These are phyloP conservation scores for Imbricaverruca yamaguchii DNA, from an alignment of 2,888 invertebrate species.

Conservation along the genomic window DNA sequence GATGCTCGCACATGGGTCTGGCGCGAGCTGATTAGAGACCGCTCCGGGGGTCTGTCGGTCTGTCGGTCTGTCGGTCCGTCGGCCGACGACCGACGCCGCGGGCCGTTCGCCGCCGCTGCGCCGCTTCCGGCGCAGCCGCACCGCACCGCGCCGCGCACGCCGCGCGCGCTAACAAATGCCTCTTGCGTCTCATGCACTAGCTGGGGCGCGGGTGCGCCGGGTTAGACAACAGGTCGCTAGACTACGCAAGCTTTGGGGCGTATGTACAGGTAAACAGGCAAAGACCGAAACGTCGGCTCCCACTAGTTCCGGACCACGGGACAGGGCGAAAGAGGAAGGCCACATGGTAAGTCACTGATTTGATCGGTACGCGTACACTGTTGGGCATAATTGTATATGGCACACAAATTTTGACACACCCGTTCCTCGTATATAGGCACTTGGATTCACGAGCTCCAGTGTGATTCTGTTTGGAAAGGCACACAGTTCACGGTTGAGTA, in stretches of 20 bases:
- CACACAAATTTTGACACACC: constrained; percentile 17
- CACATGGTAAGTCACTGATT: background rate
- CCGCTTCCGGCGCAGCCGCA: background rate
- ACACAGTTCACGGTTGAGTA: background rate
- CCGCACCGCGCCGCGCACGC: background rate
- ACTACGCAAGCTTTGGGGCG: too few relatives aligned
- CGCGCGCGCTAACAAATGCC: background rate
- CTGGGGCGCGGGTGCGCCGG: too few relatives aligned
- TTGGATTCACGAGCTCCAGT: constrained; percentile 11
- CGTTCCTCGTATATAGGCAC: constrained; percentile 21
- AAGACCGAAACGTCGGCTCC: too few relatives aligned
- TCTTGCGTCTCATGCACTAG: background rate
- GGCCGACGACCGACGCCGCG: background rate
- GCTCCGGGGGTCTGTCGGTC: background rate
- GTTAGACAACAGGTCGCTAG: background rate
- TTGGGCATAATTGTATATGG: background rate
- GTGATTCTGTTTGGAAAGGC: background rate
- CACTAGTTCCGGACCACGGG: background rate
- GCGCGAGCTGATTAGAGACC: constrained; percentile 4
- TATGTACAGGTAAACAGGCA: background rate
- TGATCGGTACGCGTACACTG: background rate
- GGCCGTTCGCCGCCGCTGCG: background rate
- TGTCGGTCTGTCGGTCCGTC: background rate
- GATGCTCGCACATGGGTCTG: background rate
- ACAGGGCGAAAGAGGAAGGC: background rate